Evolutionary conservation across 1,140 invertebrate genomes (phyloP).

Genomic region (Aphaenogaster ashmeadi): DNA sequence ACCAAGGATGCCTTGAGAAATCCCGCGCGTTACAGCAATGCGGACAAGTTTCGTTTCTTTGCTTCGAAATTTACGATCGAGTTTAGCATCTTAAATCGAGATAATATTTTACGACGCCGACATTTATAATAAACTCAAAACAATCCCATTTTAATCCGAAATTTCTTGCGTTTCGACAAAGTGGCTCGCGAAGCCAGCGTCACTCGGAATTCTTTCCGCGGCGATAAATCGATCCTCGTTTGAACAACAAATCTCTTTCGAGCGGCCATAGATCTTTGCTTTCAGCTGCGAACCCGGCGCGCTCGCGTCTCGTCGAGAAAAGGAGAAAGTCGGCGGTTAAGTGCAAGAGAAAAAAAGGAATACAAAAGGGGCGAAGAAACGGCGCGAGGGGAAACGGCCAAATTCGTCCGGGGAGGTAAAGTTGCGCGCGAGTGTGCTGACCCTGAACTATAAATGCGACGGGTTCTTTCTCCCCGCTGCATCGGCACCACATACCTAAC

Average conservation of each 20-base stretch:
- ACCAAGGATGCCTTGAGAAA: not conserved
- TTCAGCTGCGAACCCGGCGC: not conserved
- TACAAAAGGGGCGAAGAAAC: not conserved
- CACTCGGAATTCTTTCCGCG: not conserved
- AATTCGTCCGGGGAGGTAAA: conserved; percentile 58
- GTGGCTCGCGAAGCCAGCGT: too few species aligned
- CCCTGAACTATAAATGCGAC: conserved; percentile 81
- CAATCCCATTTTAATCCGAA: not conserved
- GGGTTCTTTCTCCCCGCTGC: conserved; percentile 68
- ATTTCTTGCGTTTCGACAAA: not conserved
- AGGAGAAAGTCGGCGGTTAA: conserved; percentile 33
- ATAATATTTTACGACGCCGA: not conserved
- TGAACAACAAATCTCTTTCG: conserved; percentile 19
- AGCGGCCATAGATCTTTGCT: conserved; percentile 64
- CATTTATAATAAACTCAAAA: not conserved
- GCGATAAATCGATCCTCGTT: conserved; percentile 27
- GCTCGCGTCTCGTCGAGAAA: not conserved
- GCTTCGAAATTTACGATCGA: not conserved
- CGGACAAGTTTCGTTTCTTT: too few species aligned
- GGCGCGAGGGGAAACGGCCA: conserved; percentile 16
- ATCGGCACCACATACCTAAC: conserved; percentile 62
- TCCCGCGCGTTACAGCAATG: not conserved
- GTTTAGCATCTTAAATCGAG: not conserved
- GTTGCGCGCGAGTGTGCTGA: conserved; percentile 72
- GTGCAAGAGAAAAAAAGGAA: not conserved